Percentiles rank a stretch among this genome's conserved stretches.
phyloP scores from a whole-genome alignment of 2,797 vertebrate genomes.

The Dendrocincla fuliginosa region DNA sequence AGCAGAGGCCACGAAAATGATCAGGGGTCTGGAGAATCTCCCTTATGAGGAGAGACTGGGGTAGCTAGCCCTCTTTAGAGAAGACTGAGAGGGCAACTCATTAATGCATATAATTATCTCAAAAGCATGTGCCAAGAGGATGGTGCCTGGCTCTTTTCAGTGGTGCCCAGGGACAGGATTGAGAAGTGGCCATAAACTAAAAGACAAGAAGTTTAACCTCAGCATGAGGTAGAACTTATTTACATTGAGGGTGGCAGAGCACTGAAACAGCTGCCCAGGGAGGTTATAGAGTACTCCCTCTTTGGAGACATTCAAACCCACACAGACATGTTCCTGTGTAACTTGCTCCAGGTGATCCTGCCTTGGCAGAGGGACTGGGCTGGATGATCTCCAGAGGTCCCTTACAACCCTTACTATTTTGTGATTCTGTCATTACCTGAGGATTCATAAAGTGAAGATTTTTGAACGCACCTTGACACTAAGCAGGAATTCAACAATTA shows the following conservation, averaged over 20 bases:
- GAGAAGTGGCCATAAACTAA: neutral
- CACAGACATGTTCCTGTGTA: too few species aligned
- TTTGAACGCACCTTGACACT: neutral
- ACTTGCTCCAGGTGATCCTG: neutral
- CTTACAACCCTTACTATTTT: neutral
- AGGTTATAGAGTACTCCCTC: neutral
- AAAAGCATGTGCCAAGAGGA: neutral
- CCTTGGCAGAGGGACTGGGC: too few species aligned
- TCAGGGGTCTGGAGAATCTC: neutral
- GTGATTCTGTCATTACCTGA: neutral
- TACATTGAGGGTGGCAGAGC: accelerated
- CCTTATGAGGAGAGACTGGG: neutral
- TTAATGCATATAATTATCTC: neutral
- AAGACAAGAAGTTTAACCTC: neutral
- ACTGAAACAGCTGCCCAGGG: neutral
- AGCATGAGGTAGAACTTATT: neutral
- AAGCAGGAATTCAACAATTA: neutral
- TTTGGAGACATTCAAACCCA: neutral
- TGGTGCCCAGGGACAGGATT: neutral
- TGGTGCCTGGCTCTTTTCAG: neutral
- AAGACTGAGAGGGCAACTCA: neutral
- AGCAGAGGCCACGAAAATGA: neutral
- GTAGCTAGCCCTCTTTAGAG: neutral
- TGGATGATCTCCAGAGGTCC: neutral
- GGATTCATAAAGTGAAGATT: neutral